Percentiles rank a stretch among this genome's conserved stretches.
Evolutionary conservation across 2,888 invertebrate genomes (phyloP).

Genomic region (Parasteatoda lunata): DNA sequence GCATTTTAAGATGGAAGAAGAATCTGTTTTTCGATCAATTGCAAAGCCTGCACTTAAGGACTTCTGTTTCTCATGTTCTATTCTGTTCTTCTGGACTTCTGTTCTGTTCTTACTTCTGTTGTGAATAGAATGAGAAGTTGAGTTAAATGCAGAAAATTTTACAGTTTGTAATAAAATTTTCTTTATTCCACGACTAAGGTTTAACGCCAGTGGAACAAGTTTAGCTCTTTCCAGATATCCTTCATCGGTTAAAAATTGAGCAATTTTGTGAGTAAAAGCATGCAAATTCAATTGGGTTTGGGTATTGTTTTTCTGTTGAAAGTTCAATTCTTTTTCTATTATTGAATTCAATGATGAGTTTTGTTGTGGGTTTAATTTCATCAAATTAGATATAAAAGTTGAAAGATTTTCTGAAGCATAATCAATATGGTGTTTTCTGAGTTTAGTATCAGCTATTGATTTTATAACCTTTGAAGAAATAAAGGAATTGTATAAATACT

Average conservation of each 20-base stretch:
- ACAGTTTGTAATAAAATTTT: neutral
- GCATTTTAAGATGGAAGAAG: neutral
- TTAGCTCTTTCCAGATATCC: neutral
- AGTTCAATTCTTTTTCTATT: constrained; percentile 1
- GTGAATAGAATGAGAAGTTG: too few relatives aligned
- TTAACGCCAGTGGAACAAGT: neutral
- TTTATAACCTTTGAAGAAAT: neutral
- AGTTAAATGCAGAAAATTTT: neutral
- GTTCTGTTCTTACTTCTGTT: too few relatives aligned
- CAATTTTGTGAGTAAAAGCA: neutral
- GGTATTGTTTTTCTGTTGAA: constrained; percentile 3
- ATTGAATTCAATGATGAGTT: constrained; percentile 1
- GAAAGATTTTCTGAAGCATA: constrained; percentile 15
- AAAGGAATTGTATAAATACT: neutral
- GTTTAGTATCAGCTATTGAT: constrained; percentile 3
- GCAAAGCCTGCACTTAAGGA: constrained; percentile 7
- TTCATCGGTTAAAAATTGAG: constrained; percentile 8
- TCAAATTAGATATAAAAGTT: neutral
- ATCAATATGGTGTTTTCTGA: neutral
- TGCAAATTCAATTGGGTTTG: neutral
- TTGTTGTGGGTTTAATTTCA: neutral
- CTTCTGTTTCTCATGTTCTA: neutral
- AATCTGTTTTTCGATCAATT: neutral
- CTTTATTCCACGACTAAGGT: neutral
- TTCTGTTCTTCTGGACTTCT: too few relatives aligned